A percentile compares a stretch with the other conserved stretches of the same genome.
phyloP scores from a whole-genome alignment of 2,797 vertebrate genomes.

The Sciaenops ocellatus region DNA sequence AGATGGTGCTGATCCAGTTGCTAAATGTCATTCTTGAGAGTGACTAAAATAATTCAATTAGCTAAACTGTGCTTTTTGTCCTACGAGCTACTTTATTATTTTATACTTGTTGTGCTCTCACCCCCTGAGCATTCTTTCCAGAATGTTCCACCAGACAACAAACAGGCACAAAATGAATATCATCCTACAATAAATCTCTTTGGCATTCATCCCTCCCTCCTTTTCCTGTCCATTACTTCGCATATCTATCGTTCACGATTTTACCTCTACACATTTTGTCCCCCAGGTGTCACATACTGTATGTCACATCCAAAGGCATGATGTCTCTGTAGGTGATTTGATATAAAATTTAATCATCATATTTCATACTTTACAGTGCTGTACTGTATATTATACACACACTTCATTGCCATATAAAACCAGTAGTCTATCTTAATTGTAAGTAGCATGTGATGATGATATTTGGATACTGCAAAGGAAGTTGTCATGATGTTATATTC shows the following conservation, averaged over 20 bases:
- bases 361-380: not conserved
- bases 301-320: not conserved
- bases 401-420: not conserved
- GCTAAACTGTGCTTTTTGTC: not conserved
- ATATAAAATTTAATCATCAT: slow-evolving; percentile 10
- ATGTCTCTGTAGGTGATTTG: slow-evolving; percentile 10
- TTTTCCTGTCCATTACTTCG: not conserved
- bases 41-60: no score
- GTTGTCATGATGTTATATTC: not conserved
- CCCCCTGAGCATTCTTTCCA: not conserved
- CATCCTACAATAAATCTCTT: not conserved
- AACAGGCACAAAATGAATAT: slow-evolving; percentile 4
- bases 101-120: no score
- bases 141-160: no score
- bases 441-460: not conserved
- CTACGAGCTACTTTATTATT: not conserved
- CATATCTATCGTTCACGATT: not conserved
- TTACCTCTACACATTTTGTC: not conserved
- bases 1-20: not conserved
- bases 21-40: not conserved
- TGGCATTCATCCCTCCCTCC: not conserved
- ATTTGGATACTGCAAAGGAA: not conserved
- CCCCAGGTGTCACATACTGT: not conserved
- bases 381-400: not conserved
- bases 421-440: not conserved